These are phyloP conservation scores for Nerophis lumbriciformis DNA, from an alignment of 2,113 vertebrate genomes.

Conservation along the genomic window DNA sequence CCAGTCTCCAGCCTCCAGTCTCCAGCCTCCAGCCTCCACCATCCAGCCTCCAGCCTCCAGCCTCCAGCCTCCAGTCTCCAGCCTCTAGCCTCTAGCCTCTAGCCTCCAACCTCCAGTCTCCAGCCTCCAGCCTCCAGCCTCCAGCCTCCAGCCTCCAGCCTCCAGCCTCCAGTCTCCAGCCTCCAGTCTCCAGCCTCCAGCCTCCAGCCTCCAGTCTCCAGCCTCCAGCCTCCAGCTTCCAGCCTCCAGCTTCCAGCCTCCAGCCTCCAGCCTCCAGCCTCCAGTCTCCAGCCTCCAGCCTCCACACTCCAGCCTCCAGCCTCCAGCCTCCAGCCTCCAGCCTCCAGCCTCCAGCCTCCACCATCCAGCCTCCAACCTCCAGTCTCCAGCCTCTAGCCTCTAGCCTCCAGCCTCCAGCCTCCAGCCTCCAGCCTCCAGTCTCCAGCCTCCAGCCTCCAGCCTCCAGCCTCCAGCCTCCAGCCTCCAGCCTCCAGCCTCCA, in stretches of 20 bases:
- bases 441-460: slow-evolving; percentile 65
- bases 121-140: slow-evolving; percentile 66
- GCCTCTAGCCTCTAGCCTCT: slow-evolving; percentile 66
- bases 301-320: slow-evolving; percentile 66
- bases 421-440: slow-evolving; percentile 65
- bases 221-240: slow-evolving; percentile 66
- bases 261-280: slow-evolving; percentile 66
- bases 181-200: slow-evolving; percentile 66
- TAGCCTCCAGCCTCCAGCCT: slow-evolving; percentile 66
- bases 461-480: slow-evolving; percentile 66
- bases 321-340: slow-evolving; percentile 66
- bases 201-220: slow-evolving; percentile 65
- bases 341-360: slow-evolving; percentile 66
- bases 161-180: slow-evolving; percentile 65
- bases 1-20: slow-evolving; percentile 66
- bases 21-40: slow-evolving; percentile 66
- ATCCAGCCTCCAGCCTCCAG: slow-evolving; percentile 66
- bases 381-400: slow-evolving; percentile 65
- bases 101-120: slow-evolving; percentile 65
- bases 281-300: slow-evolving; percentile 65
- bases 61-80: slow-evolving; percentile 65
- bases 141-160: slow-evolving; percentile 65
- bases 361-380: slow-evolving; percentile 66
- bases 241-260: slow-evolving; percentile 65
- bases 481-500: slow-evolving; percentile 65